Percentiles rank a stretch among this genome's conserved stretches.
phyloP scores from a whole-genome alignment of 2,113 vertebrate genomes.

The Rhinopithecus roxellana region DNA sequence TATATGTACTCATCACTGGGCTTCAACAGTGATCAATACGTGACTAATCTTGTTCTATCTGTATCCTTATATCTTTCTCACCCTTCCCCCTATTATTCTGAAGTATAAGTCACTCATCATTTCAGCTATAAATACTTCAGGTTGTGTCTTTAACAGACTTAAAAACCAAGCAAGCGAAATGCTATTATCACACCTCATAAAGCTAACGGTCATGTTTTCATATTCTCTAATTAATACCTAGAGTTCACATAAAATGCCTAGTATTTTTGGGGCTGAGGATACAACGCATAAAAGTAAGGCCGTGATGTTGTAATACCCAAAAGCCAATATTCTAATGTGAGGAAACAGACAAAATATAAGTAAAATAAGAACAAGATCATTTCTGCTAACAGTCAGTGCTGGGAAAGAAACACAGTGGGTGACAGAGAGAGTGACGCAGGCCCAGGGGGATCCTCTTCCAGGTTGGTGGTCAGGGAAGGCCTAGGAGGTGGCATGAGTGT shows the following conservation, averaged over 20 bases:
- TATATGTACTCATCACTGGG: neutral
- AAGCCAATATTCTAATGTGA: neutral
- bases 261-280: neutral
- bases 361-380: neutral
- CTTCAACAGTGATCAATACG: neutral
- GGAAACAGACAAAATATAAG: neutral
- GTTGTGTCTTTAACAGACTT: neutral
- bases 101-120: slow-evolving; percentile 10
- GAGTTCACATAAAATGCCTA: neutral
- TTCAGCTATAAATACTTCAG: slow-evolving; percentile 22
- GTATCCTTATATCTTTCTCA: neutral
- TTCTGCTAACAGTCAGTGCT: neutral
- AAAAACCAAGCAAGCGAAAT: neutral
- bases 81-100: slow-evolving; percentile 6
- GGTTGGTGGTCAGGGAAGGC: neutral
- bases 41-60: neutral
- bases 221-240: slow-evolving; percentile 16
- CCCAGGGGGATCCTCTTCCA: neutral
- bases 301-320: neutral
- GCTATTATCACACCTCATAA: neutral
- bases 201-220: slow-evolving; percentile 5
- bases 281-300: neutral
- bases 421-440: neutral
- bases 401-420: neutral
- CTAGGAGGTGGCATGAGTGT: neutral